Evolutionary conservation across 92 coral and sea anemone species (phyloP).

Genomic region (Actinostola sp.): DNA sequence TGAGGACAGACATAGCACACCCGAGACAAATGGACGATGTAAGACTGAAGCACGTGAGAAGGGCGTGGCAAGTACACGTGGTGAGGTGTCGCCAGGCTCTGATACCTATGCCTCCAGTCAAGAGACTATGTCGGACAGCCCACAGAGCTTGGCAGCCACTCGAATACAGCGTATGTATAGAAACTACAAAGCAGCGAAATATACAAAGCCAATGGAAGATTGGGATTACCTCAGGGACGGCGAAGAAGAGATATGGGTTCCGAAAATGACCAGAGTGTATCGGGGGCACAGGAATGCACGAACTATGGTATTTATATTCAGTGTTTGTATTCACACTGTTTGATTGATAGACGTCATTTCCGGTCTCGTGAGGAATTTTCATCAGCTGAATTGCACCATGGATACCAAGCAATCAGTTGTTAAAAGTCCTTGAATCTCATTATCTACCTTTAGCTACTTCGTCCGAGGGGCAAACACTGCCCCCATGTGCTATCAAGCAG

Average conservation of each 20-base stretch:
- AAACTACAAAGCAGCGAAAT: slow-evolving; percentile 64
- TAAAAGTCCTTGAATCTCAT: no score
- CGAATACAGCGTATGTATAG: slow-evolving; percentile 92
- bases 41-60: neutral
- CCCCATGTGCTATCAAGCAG: no score
- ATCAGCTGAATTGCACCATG: no score
- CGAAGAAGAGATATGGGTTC: slow-evolving; percentile 52
- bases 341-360: no score
- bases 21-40: neutral
- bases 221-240: neutral
- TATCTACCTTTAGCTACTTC: no score
- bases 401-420: no score
- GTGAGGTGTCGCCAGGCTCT: slow-evolving; percentile 1
- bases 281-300: slow-evolving; percentile 96
- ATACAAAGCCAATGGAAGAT: slow-evolving; percentile 1
- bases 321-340: no score
- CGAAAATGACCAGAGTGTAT: slow-evolving; percentile 84
- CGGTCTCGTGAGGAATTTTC: no score
- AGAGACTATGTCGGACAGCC: slow-evolving; percentile 5
- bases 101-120: neutral
- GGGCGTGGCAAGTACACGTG: slow-evolving; percentile 10
- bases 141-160: slow-evolving; percentile 77
- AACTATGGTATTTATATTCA: slow-evolving; percentile 76
- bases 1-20: neutral
- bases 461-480: no score